phyloP scores from a whole-genome alignment of 2,113 vertebrate genomes.

The Seriola aureovittata region DNA sequence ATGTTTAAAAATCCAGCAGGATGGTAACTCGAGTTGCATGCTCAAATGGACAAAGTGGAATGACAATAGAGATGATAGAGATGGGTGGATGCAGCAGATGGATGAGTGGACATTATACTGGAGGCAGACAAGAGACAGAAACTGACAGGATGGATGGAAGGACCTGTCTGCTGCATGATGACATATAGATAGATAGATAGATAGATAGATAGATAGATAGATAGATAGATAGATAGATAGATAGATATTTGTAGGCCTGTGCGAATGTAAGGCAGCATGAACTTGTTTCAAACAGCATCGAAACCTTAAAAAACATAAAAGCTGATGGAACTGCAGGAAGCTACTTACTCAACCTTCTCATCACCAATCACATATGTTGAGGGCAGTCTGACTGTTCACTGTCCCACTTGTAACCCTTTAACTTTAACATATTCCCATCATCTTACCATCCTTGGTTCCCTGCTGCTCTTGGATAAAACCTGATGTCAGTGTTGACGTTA shows the following conservation, averaged over 20 bases:
- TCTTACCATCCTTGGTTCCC: slow-evolving; percentile 92
- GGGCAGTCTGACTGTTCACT: slow-evolving; percentile 3
- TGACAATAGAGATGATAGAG: slow-evolving; percentile 5
- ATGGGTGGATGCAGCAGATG: slow-evolving; percentile 19
- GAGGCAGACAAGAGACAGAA: slow-evolving; percentile 6
- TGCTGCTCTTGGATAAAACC: slow-evolving; percentile 90
- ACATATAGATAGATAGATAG: slow-evolving; percentile 1
- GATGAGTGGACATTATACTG: slow-evolving; percentile 21
- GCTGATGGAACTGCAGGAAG: background rate
- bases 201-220: slow-evolving; percentile 3
- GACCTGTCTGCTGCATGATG: slow-evolving; percentile 3
- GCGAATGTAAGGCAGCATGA: background rate
- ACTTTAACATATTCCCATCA: slow-evolving; percentile 9
- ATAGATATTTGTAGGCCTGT: background rate
- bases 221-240: slow-evolving; percentile 5
- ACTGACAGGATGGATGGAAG: slow-evolving; percentile 4
- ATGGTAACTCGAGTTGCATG: background rate
- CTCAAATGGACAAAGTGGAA: slow-evolving; percentile 2
- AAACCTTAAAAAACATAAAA: background rate
- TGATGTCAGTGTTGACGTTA: slow-evolving; percentile 93
- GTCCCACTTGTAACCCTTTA: slow-evolving; percentile 43
- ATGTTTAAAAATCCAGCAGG: background rate
- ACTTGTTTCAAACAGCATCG: background rate
- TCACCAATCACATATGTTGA: background rate
- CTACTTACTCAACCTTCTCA: background rate